Conservation (phyloP, 2,888 invertebrate genomes). For the Boloria euphrosyne region DNA sequence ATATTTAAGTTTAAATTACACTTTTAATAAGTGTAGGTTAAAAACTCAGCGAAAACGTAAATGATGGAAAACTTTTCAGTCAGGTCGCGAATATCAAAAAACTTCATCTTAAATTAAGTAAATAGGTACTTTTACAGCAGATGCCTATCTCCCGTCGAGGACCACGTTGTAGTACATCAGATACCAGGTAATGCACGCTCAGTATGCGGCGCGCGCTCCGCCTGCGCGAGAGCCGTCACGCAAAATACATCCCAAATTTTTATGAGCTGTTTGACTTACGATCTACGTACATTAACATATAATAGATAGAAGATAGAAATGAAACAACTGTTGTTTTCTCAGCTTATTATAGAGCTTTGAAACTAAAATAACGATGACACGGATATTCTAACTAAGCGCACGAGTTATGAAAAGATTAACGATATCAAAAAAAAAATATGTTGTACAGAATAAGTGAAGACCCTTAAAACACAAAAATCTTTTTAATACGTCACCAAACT, state of each 20-base stretch:
- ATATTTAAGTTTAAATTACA: no score
- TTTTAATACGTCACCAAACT: no score
- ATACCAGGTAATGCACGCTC: constrained; percentile 8
- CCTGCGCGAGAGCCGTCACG: constrained; percentile 2
- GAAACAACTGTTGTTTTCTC: neutral
- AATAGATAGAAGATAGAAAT: neutral
- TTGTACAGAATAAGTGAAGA: no score
- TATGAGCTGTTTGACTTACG: constrained; percentile 12
- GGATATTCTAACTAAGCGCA: no score
- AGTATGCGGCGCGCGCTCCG: constrained; percentile 9
- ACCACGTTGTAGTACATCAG: constrained; percentile 5
- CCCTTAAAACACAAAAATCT: no score
- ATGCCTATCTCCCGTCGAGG: constrained; percentile 6
- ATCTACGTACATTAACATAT: constrained; percentile 7
- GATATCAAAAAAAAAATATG: no score
- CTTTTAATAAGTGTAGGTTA: no score
- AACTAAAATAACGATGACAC: no score
- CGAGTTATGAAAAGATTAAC: no score
- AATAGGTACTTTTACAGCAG: constrained; percentile 1
- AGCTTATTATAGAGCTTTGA: no score
- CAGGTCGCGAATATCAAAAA: neutral
- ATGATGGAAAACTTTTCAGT: no score
- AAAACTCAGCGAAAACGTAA: no score
- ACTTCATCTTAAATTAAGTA: constrained; percentile 7
- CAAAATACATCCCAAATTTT: constrained; percentile 20